These are phyloP conservation scores for Numenius arquata DNA, from an alignment of 2,113 vertebrate genomes.

Conservation along the genomic window DNA sequence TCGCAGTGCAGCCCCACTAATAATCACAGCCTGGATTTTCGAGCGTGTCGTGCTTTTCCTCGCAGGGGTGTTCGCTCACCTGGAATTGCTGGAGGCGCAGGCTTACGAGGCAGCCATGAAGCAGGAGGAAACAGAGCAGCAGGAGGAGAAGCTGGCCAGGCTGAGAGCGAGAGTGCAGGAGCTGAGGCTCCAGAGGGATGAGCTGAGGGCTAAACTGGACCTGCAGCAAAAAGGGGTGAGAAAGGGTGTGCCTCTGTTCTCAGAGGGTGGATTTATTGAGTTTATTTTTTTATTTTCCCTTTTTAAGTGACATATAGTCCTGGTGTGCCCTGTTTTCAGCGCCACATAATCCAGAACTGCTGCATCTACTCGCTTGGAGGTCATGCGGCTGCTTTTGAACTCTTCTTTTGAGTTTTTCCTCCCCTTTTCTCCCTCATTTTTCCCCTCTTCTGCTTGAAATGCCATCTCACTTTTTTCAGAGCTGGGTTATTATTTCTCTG, in stretches of 20 bases:
- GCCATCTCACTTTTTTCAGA: not conserved
- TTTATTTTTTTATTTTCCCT: not conserved
- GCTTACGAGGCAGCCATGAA: not conserved
- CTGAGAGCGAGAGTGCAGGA: not conserved
- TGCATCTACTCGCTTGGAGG: not conserved
- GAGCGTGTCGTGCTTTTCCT: rapidly evolving
- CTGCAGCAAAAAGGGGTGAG: slow-evolving; percentile 37
- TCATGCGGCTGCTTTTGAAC: not conserved
- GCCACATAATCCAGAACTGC: rapidly evolving
- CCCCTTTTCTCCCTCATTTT: not conserved
- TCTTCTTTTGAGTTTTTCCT: not conserved
- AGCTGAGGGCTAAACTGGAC: slow-evolving; percentile 38
- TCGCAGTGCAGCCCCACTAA: rapidly evolving
- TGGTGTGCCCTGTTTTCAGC: not conserved
- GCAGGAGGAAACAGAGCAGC: not conserved
- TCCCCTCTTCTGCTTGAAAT: not conserved
- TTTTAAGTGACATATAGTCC: not conserved
- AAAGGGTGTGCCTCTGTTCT: not conserved
- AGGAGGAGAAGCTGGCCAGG: not conserved
- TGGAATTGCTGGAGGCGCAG: slow-evolving; percentile 60
- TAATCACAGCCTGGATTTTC: not conserved
- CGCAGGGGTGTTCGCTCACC: slow-evolving; percentile 60
- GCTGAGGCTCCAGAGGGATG: slow-evolving; percentile 46
- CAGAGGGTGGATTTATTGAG: not conserved
- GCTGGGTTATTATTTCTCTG: not conserved